A percentile compares a stretch with the other conserved stretches of the same genome.
These are phyloP conservation scores for Gonatopus flavifemur DNA, from an alignment of 1,140 invertebrate genomes.

Conservation along the genomic window DNA sequence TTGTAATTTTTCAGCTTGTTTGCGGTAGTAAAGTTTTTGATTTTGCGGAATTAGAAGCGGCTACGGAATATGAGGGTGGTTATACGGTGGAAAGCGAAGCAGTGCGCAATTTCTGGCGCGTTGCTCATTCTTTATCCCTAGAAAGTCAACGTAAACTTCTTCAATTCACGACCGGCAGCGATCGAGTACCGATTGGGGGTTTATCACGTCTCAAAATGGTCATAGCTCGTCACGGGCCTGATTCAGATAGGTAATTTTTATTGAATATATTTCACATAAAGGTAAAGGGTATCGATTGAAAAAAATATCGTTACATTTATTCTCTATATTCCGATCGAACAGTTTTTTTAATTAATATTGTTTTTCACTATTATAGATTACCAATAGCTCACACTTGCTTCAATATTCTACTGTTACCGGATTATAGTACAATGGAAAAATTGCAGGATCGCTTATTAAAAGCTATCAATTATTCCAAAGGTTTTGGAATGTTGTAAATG, in stretches of 20 bases:
- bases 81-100: slow-evolving; percentile 82
- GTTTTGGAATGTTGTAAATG: slow-evolving; percentile 80
- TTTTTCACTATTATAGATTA: slow-evolving; percentile 53
- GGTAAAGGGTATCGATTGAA: neutral
- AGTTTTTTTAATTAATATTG: neutral
- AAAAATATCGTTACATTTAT: too few species aligned
- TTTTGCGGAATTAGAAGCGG: slow-evolving; percentile 85
- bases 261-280: neutral
- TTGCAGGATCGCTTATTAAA: slow-evolving; percentile 84
- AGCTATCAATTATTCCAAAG: slow-evolving; percentile 88
- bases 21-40: slow-evolving; percentile 88
- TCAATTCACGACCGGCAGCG: slow-evolving; percentile 90
- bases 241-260: slow-evolving; percentile 65
- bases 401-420: slow-evolving; percentile 90
- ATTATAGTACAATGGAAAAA: slow-evolving; percentile 82
- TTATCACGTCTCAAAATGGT: slow-evolving; percentile 85
- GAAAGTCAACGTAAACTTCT: slow-evolving; percentile 89
- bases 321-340: too few species aligned
- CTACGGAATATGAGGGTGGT: slow-evolving; percentile 91
- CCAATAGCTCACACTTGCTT: slow-evolving; percentile 94
- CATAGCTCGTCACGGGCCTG: slow-evolving; percentile 76
- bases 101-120: slow-evolving; percentile 91
- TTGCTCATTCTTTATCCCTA: slow-evolving; percentile 82
- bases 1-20: slow-evolving; percentile 66
- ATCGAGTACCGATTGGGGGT: slow-evolving; percentile 91